phyloP scores from a whole-genome alignment of 2,797 vertebrate genomes.

The Oophaga sylvatica region DNA sequence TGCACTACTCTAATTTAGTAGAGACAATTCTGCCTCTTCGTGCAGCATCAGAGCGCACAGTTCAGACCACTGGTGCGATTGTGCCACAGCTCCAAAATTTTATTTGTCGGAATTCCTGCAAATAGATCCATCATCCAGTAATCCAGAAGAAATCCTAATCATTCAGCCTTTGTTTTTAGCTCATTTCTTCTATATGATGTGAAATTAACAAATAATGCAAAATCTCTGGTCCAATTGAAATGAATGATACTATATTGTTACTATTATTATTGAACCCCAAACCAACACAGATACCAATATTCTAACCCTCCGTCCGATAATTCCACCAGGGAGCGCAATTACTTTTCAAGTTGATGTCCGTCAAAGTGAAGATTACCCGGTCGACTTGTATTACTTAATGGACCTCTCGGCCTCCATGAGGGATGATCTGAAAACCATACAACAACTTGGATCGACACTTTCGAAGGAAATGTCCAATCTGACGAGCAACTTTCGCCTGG shows the following conservation, averaged over 20 bases:
- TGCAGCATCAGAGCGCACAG: no score
- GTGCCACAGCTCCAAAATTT: no score
- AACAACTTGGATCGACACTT: conserved; percentile 87
- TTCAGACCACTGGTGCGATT: no score
- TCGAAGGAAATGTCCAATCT: conserved; percentile 93
- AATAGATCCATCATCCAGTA: background rate
- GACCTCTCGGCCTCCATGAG: conserved; percentile 96
- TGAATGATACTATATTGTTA: background rate
- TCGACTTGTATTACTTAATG: conserved; percentile 99
- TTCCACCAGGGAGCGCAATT: conserved; percentile 78
- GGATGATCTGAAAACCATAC: conserved; percentile 91
- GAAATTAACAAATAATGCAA: background rate
- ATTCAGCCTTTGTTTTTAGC: background rate
- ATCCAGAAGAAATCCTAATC: background rate
- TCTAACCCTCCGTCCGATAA: background rate
- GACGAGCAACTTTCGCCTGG: conserved; percentile 95
- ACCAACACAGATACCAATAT: background rate
- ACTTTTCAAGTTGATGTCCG: conserved; percentile 90
- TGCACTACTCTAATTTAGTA: no score
- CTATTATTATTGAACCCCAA: background rate
- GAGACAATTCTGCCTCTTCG: no score
- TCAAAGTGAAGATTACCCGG: conserved; percentile 92
- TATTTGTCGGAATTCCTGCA: no score
- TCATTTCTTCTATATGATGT: background rate
- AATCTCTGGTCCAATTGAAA: background rate